Base-by-base conservation (phyloP, 1,140 invertebrate genomes). In the Heliconius congener region DNA sequence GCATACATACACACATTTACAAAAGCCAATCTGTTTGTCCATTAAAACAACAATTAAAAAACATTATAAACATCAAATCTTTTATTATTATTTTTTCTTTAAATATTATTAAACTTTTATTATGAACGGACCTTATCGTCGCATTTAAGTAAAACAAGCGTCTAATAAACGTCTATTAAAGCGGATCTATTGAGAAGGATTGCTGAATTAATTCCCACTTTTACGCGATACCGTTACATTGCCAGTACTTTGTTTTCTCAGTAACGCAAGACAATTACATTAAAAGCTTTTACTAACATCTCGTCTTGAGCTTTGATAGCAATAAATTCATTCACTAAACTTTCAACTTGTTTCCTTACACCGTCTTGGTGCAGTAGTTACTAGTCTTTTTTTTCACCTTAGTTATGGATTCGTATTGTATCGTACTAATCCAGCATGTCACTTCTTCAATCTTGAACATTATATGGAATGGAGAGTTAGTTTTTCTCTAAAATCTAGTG, bases 101-200 rank as follows among this genome's bases (percentile, higher is more conserved):
- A 2, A 23, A 23, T 5, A 57, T 16, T 18, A 18, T n/a, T 55
- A 1, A 66, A 16, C 0, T 30, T 66, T 30, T 66, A 16, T 66
- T 66, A 66, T 66, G 23, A 66, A 66, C 60, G 13, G 27, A 13
- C 60, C 60, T 66, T 30, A 66, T 9, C 27, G 60, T 30, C 27
- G 60, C 60, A 78, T 78, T 78, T 37, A 78, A 73, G 55, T 78
- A 71, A 78, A 74, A 78, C 71, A 72, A 74, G 73, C 73, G 71
- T 71, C 74, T 72, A 50, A 66, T 75, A 76, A 76, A 71, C 73
- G 78, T 80, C 74, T 74, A 80, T 80, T 80, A 80, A 74, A 71
- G 70, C 74, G 70, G 74, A 80, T 76, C 74, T 80, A 80, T 80
- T 80, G 74, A 80, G 78, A 76, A 80, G 78, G 76, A 80, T 80